phyloP scores from a whole-genome alignment of 2,888 invertebrate genomes.

The Drosophila hamatofila region DNA sequence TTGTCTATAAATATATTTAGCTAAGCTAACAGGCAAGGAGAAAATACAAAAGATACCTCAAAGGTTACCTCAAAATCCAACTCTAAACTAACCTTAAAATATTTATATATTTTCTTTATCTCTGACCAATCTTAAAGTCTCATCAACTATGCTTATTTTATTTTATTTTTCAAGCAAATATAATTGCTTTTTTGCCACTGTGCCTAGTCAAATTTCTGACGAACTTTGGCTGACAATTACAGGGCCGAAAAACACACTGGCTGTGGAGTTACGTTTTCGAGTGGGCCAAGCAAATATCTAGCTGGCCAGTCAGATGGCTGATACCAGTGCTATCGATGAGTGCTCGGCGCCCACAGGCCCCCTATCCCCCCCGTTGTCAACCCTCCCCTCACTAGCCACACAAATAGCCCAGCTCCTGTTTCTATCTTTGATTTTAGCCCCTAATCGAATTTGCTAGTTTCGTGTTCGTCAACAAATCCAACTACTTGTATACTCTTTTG shows the following conservation, averaged over 20 bases:
- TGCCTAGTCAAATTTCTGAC: conserved; percentile 28
- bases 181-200: conserved; percentile 18
- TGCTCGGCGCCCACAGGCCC: neutral
- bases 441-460: conserved; percentile 21
- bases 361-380: neutral
- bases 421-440: conserved; percentile 12
- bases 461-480: conserved; percentile 24
- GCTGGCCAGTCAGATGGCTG: conserved; percentile 65
- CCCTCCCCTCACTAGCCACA: neutral
- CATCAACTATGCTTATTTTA: neutral
- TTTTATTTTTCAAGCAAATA: neutral
- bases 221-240: conserved; percentile 38
- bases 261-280: conserved; percentile 7
- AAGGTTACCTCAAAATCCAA: too few relatives aligned
- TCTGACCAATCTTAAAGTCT: neutral
- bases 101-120: neutral
- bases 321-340: conserved; percentile 41
- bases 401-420: conserved; percentile 18
- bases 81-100: neutral
- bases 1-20: too few relatives aligned
- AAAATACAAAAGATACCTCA: too few relatives aligned
- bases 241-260: neutral
- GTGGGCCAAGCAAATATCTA: conserved; percentile 41
- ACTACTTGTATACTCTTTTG: conserved; percentile 17
- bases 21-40: too few relatives aligned